phyloP scores from a whole-genome alignment of 1,140 invertebrate genomes.

The Muscidifurax raptorellus region DNA sequence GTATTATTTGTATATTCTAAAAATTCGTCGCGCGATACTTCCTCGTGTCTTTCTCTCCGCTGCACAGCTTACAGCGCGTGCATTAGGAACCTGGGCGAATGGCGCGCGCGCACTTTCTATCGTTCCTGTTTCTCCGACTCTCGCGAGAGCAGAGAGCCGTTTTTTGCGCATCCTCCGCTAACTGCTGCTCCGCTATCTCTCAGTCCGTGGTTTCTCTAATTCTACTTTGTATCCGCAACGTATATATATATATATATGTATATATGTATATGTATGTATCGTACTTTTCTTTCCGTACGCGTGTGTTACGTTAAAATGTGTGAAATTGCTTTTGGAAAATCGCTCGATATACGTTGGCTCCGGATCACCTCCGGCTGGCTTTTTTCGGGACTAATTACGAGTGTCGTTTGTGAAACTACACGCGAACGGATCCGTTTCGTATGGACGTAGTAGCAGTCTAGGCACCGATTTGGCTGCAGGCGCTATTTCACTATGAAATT shows the following conservation, averaged over 20 bases:
- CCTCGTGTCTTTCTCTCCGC: neutral
- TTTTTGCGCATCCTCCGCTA: constrained; percentile 18
- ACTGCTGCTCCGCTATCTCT: constrained; percentile 4
- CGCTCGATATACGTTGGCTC: neutral
- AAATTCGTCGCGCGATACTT: neutral
- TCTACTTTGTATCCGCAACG: neutral
- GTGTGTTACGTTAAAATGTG: neutral
- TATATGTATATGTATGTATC: neutral
- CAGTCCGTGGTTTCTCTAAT: neutral
- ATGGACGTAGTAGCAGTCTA: neutral
- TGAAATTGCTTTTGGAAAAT: neutral
- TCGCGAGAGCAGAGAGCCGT: neutral
- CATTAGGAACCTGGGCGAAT: constrained; percentile 14
- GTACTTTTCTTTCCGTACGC: neutral
- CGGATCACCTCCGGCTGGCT: neutral
- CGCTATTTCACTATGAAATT: neutral
- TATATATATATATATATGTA: neutral
- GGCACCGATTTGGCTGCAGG: constrained; percentile 10
- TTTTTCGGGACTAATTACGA: neutral
- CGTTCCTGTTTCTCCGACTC: constrained; percentile 29
- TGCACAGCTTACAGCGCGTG: neutral
- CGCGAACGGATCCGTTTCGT: neutral
- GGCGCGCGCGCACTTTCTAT: constrained; percentile 35
- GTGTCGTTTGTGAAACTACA: neutral
- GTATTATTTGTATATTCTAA: too few relatives aligned